These are phyloP conservation scores for Barnardius zonarius DNA, from an alignment of 2,113 vertebrate species.

Conservation along the genomic window DNA sequence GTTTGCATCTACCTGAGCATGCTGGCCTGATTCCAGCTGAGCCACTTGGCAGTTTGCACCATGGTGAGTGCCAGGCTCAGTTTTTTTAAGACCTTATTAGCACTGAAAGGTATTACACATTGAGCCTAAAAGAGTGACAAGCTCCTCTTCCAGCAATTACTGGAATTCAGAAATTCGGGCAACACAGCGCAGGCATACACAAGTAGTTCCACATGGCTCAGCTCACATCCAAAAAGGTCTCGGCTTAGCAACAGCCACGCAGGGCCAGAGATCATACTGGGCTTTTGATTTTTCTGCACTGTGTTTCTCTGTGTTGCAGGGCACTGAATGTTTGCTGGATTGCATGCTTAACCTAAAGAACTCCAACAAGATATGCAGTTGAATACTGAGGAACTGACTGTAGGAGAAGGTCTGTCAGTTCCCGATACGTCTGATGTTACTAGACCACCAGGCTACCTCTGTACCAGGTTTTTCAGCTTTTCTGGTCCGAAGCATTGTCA, in stretches of 20 bases:
- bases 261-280: neutral
- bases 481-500: neutral
- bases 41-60: neutral
- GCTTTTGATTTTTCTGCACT: neutral
- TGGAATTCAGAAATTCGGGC: neutral
- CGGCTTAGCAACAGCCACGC: rapidly evolving
- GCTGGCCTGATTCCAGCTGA: neutral
- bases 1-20: neutral
- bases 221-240: neutral
- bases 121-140: neutral
- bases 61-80: neutral
- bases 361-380: neutral
- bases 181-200: neutral
- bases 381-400: neutral
- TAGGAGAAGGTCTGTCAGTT: neutral
- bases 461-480: neutral
- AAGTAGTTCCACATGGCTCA: neutral
- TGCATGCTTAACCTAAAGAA: neutral
- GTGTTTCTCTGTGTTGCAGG: neutral
- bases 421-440: neutral
- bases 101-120: neutral
- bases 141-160: neutral
- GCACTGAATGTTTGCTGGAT: neutral
- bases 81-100: neutral
- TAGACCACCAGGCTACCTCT: neutral